Conservation (phyloP, 2,113 vertebrate species). For the Colius striatus region DNA sequence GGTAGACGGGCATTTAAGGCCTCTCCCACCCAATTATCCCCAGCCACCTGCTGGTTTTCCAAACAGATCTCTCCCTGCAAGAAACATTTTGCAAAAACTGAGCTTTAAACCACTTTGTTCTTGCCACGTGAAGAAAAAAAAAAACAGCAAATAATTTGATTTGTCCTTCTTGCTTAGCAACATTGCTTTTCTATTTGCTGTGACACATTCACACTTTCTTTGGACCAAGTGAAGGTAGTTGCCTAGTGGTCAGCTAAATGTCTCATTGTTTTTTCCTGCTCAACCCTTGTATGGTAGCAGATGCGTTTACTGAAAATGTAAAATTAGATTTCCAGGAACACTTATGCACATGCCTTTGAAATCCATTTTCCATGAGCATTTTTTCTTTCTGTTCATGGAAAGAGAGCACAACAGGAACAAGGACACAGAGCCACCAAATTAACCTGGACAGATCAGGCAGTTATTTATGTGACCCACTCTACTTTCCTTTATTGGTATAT, state of each 20-base stretch:
- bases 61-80: neutral
- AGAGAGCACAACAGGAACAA: neutral
- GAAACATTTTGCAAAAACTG: neutral
- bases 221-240: neutral
- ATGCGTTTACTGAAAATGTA: constrained; percentile 31
- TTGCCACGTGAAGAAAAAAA: neutral
- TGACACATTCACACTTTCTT: neutral
- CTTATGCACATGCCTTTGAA: neutral
- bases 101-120: neutral
- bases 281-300: neutral
- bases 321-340: constrained; percentile 64
- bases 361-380: constrained; percentile 48
- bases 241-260: neutral
- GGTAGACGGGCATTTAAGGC: neutral
- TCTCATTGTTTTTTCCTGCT: neutral
- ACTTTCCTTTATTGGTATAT: neutral
- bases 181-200: neutral
- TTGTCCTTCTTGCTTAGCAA: neutral
- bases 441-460: neutral
- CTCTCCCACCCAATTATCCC: neutral
- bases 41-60: neutral
- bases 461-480: neutral
- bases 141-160: neutral
- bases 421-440: neutral
- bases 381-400: constrained; percentile 36